Percentiles rank a stretch among this genome's conserved stretches.
Evolutionary conservation across 2,113 vertebrate genomes (phyloP).

Genomic region (Leptosomus discolor): DNA sequence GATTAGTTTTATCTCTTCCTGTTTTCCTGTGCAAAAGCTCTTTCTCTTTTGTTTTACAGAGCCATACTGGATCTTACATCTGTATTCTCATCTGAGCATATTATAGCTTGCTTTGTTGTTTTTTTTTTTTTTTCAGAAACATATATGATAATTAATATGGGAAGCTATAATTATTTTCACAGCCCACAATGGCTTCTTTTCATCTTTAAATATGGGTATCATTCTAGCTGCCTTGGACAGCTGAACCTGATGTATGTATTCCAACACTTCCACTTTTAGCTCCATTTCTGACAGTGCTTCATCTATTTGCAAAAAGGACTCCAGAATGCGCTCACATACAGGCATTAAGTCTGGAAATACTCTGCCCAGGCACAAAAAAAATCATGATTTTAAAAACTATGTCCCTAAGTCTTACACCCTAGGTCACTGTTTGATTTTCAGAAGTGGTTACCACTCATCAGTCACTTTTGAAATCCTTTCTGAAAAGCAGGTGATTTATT

Average conservation of each 20-base stretch:
- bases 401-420: not conserved
- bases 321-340: not conserved
- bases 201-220: not conserved
- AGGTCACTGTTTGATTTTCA: not conserved
- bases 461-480: not conserved
- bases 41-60: not conserved
- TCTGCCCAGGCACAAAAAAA: not conserved
- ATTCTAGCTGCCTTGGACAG: not conserved
- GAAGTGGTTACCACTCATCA: not conserved
- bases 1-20: conserved; percentile 34
- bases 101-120: not conserved
- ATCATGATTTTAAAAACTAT: not conserved
- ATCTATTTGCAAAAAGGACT: not conserved
- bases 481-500: not conserved
- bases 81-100: not conserved
- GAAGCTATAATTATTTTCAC: not conserved
- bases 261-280: not conserved
- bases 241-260: not conserved
- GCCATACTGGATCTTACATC: not conserved
- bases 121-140: not conserved
- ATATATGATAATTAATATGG: not conserved
- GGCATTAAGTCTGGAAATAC: not conserved
- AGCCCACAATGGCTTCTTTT: not conserved
- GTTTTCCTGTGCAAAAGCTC: not conserved
- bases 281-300: not conserved